Evolutionary conservation across 2,113 vertebrate species (phyloP).

Genomic region (Psammodynastes pulverulentus): DNA sequence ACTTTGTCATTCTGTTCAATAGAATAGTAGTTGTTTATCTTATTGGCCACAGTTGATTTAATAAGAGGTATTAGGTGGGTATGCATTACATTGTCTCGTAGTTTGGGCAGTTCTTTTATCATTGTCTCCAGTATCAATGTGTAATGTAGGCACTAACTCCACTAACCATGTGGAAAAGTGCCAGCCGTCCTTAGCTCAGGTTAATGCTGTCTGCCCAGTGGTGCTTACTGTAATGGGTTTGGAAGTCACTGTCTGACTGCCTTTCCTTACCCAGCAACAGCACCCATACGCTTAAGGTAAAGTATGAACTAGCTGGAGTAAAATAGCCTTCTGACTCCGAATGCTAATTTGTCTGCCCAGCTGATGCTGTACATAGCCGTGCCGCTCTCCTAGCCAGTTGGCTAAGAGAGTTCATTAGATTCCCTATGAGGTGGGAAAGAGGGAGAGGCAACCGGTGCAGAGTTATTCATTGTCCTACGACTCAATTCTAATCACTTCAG

Average conservation of each 20-base stretch:
- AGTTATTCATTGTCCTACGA: conserved; percentile 95
- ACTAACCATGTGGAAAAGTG: background rate
- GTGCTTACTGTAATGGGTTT: background rate
- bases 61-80: background rate
- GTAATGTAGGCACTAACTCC: conserved; percentile 3
- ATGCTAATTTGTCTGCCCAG: conserved; percentile 54
- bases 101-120: conserved; percentile 17
- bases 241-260: conserved; percentile 8
- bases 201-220: conserved; percentile 6
- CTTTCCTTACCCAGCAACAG: background rate
- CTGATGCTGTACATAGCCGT: conserved; percentile 39
- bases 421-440: conserved; percentile 78
- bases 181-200: conserved; percentile 19
- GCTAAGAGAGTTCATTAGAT: conserved; percentile 84
- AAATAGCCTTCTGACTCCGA: conserved; percentile 24
- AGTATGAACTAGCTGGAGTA: conserved; percentile 41
- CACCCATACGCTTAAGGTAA: conserved; percentile 36
- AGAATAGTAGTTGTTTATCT: background rate
- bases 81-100: background rate
- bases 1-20: background rate
- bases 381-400: conserved; percentile 72
- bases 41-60: background rate
- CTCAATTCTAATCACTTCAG: conserved; percentile 95
- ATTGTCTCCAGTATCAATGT: conserved; percentile 35
- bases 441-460: conserved; percentile 76